Evolutionary conservation across 1,140 invertebrate genomes (phyloP), one percentile per base, ranked within the genome.

Genomic region (Drosophila teissieri): DNA sequence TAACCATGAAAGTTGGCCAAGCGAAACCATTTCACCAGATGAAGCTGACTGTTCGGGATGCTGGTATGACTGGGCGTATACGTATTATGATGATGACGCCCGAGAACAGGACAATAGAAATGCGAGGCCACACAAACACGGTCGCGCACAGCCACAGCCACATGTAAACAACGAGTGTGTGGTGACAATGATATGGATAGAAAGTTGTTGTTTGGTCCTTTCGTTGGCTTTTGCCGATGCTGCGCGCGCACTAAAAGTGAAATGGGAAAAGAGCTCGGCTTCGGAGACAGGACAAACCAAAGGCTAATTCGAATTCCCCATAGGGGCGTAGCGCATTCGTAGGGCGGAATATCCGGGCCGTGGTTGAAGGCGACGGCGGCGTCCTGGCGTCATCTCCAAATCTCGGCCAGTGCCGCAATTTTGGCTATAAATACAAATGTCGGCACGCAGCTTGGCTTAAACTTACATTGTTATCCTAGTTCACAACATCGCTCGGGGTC

Each of bases 351-450:
- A 82, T 76, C 53, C 79, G 45, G 46, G 39, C 42, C 46, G 17
- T 22, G 27, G 49, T 31, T 8, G 37, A 61, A 48, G 27, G 31
- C 31, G 52, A 19, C 57, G 52, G 44, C 57, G 60, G 51, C 72
- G 73, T 75, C 81, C 76, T 83, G 80, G 82, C 82, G 85, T 78
- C 84, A 83, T 58, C 76, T 68, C 80, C 73, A 85, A 88, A 89
- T 83, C 77, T 83, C 80, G 70, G 73, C 55, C 65, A 64, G 42
- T 67, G 78, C 68, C 63, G 72, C 65, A 58, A 57, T 67, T 72
- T 83, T 61, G 84, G 65, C 85, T 91, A 91, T 91, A 91, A 91
- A 91, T 91, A 91, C 90, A 90, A 91, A 91, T 73, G 86, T 82
- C 76, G 78, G 77, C 80, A 80, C 80, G 88, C 73, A 80, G 84